phyloP scores from a whole-genome alignment of 2,888 invertebrate species.

The Willowsia nigromaculata region DNA sequence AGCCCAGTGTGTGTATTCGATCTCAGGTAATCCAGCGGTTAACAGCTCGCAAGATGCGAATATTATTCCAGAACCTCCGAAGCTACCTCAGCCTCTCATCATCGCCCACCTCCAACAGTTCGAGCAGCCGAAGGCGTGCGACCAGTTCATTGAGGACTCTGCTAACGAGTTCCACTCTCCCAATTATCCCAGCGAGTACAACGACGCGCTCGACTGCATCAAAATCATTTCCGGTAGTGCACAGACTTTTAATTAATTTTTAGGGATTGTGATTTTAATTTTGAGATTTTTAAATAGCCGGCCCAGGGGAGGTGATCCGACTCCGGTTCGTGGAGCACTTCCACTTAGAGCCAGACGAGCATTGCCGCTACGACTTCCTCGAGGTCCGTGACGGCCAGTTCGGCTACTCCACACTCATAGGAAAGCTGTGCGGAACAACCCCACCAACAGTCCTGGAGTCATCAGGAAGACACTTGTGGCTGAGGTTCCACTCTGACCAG shows the following conservation, averaged over 20 bases:
- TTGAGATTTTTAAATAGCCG: conserved; percentile 81
- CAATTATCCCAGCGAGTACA: conserved; percentile 85
- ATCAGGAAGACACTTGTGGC: conserved; percentile 88
- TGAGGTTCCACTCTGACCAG: conserved; percentile 89
- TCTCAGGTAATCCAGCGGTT: conserved; percentile 84
- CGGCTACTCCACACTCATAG: conserved; percentile 82
- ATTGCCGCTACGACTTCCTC: conserved; percentile 89
- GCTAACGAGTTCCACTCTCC: conserved; percentile 86
- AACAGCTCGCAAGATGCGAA: not conserved
- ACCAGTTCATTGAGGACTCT: not conserved
- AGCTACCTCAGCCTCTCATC: not conserved
- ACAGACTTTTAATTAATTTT: conserved; percentile 80
- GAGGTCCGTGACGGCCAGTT: conserved; percentile 91
- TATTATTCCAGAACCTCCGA: not conserved
- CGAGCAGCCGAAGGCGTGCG: conserved; percentile 7
- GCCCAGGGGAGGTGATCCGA: conserved; percentile 85
- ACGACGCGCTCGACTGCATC: conserved; percentile 86
- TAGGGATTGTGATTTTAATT: not conserved
- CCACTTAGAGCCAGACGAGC: conserved; percentile 81
- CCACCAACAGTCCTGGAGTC: conserved; percentile 88
- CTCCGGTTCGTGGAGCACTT: conserved; percentile 91
- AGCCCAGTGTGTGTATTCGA: conserved; percentile 86
- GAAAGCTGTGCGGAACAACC: conserved; percentile 86
- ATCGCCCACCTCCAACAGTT: not conserved
- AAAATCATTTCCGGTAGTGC: conserved; percentile 84